Conservation (phyloP, 1,140 invertebrate species). For the Episyrphus balteatus region DNA sequence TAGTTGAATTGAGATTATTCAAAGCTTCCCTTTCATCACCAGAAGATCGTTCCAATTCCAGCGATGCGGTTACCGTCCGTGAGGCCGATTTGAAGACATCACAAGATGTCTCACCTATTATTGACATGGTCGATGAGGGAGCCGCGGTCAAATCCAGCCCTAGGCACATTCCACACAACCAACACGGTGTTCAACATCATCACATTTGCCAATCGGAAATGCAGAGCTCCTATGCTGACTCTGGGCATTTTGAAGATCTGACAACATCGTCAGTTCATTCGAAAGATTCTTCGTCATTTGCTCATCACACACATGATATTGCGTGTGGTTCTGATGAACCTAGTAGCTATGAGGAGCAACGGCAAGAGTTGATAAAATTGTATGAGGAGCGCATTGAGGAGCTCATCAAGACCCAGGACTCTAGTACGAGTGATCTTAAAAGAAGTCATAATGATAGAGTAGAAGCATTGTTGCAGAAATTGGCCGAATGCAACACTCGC, state of each 20-base stretch:
- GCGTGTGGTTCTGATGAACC: constrained; percentile 40
- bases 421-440: constrained; percentile 58
- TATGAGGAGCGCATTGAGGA: constrained; percentile 64
- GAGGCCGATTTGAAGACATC: constrained; percentile 46
- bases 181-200: constrained; percentile 15
- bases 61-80: constrained; percentile 59
- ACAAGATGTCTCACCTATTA: constrained; percentile 37
- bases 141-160: constrained; percentile 35
- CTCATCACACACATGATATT: constrained; percentile 43
- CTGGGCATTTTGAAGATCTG: constrained; percentile 74
- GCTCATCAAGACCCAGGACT: constrained; percentile 53
- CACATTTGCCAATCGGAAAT: constrained; percentile 40
- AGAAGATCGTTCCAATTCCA: constrained; percentile 58
- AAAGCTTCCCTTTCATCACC: constrained; percentile 64
- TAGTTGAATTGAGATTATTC: constrained; percentile 65
- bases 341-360: constrained; percentile 44
- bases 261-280: constrained; percentile 59
- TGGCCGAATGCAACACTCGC: constrained; percentile 65
- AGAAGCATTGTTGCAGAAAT: constrained; percentile 60
- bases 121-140: constrained; percentile 36
- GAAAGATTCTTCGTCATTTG: constrained; percentile 46
- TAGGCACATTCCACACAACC: constrained; percentile 30
- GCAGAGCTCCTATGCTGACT: constrained; percentile 66
- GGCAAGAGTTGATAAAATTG: constrained; percentile 52
- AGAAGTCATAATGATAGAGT: constrained; percentile 69